phyloP scores from a whole-genome alignment of 2,113 vertebrate species.

The Macquaria ambigua region DNA sequence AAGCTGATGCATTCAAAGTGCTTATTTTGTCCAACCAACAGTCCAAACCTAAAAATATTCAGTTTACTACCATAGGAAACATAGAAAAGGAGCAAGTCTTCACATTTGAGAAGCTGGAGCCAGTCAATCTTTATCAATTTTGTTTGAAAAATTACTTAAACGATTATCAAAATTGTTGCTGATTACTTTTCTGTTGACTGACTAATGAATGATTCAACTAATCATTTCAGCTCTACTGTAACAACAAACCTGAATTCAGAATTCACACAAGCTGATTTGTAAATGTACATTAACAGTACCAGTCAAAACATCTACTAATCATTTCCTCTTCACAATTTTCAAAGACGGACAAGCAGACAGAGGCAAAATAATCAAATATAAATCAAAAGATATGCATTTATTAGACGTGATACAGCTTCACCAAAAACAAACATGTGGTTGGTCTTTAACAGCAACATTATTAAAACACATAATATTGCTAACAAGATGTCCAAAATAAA shows the following conservation, averaged over 20 bases:
- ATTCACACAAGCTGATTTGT: background rate
- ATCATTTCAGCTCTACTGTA: background rate
- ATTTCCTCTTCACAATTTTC: background rate
- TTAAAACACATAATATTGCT: slow-evolving; percentile 9
- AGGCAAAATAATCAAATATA: background rate
- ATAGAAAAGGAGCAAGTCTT: too few relatives aligned
- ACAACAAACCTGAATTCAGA: background rate
- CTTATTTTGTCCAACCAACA: background rate
- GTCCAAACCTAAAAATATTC: background rate
- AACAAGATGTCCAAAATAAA: slow-evolving; percentile 8
- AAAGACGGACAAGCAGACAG: too few relatives aligned
- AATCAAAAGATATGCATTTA: slow-evolving; percentile 54
- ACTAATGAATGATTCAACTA: background rate
- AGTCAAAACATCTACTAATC: background rate
- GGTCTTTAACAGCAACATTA: background rate
- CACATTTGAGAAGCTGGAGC: too few relatives aligned
- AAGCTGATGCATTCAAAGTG: too few relatives aligned
- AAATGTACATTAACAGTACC: background rate
- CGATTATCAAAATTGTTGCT: background rate
- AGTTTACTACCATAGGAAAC: too few relatives aligned
- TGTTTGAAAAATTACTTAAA: too few relatives aligned
- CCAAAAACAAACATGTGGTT: slow-evolving; percentile 9
- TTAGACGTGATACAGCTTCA: slow-evolving; percentile 30
- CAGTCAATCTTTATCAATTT: background rate
- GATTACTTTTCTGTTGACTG: background rate